Base-by-base conservation (phyloP, 2,888 invertebrate genomes). In the Strigamia transsilvanica region DNA sequence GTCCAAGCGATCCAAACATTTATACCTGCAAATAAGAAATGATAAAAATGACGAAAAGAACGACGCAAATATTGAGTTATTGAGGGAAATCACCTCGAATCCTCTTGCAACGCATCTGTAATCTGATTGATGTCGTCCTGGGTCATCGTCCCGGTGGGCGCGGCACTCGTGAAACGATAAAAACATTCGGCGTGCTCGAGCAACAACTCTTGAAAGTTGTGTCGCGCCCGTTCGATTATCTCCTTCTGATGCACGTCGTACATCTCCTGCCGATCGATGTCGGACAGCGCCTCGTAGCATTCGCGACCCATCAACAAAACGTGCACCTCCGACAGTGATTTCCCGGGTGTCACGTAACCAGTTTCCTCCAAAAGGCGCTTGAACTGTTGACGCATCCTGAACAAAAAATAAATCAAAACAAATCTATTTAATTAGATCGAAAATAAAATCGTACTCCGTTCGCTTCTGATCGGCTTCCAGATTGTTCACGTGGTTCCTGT, bases 71-170 rank as follows among this genome's bases (percentile, higher is more conserved):
- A 38, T 78, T 32, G 13, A 78, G 34, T 32, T 73, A 12, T 13
- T 15, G 4, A 2, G 2, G 13, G 5, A 46, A 46, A 84, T 85
- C 87, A 93, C 94, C 96, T 93, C 86, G 94, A 94, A 88, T 98
- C 98, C 86, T 96, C 95, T 87, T 96, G 93, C 80, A 98, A 90
- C 15, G 94, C 94, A 87, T 96, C 95, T 0, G 95, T 96, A 83
- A 98, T 97, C 88, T 96, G 95, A 86, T 94, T 94, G 84, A 98
- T 94, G 88, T 98, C 97, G 85, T 97, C 96, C 87, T 96, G 96
- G 0, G 96, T 97, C 85, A 97, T 94, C 15, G 96, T 95, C 79
- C 95, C 95, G 21, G 94, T 85, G 13, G 95, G 94, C 78, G 94
- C 94, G 87, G 95, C 93, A 87, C 94, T 94, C 88, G 96, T 96